Conservation (phyloP, 2,113 vertebrate species). For the Empidonax traillii region DNA sequence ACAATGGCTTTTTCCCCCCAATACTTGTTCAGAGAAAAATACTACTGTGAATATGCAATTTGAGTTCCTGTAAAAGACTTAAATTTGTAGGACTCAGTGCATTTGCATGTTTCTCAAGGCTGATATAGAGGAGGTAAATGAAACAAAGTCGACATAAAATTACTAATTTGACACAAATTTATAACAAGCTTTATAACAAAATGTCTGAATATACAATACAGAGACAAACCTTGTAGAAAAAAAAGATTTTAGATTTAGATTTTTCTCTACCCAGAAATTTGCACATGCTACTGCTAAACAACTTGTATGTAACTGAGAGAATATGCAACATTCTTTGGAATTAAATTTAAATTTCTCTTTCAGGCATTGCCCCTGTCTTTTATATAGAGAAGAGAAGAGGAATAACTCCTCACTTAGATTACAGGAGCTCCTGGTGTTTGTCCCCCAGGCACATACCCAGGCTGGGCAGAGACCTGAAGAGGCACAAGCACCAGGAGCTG, state of each 20-base stretch:
- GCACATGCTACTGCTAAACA: neutral
- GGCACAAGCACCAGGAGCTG: accelerated
- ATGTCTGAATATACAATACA: neutral
- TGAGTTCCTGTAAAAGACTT: neutral
- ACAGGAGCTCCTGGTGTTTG: neutral
- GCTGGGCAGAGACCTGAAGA: neutral
- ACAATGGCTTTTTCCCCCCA: constrained; percentile 6
- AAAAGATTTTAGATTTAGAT: too few relatives aligned
- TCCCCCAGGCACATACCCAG: accelerated
- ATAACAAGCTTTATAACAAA: neutral
- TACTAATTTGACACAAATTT: neutral
- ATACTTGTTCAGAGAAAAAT: neutral
- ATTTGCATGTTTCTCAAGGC: neutral
- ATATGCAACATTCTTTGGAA: neutral
- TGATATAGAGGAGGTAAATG: neutral
- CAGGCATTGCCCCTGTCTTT: neutral
- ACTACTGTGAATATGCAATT: neutral
- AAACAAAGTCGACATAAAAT: constrained; percentile 16
- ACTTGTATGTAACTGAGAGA: neutral
- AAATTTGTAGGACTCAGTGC: neutral
- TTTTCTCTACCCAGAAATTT: neutral
- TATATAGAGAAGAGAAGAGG: neutral
- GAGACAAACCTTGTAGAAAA: neutral
- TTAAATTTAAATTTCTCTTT: neutral
- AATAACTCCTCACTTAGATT: neutral